A percentile compares a stretch with the other conserved stretches of the same genome.
Conservation (phyloP, 2,797 vertebrate genomes). For the Bovichtus diacanthus region DNA sequence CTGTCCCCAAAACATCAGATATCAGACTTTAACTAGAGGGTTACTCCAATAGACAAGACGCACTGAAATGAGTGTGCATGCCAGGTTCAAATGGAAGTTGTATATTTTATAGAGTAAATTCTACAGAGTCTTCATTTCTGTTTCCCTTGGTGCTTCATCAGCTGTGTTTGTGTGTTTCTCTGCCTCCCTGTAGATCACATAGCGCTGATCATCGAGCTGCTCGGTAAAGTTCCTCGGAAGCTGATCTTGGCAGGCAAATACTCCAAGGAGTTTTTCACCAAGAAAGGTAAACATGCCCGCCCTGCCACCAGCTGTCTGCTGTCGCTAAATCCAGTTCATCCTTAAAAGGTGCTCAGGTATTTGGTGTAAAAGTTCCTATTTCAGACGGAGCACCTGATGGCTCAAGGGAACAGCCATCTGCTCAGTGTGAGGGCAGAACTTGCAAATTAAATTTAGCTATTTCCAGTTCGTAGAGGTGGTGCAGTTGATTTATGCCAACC, state of each 20-base stretch:
- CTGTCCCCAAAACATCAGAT: too few relatives aligned
- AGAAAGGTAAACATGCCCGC: slow-evolving; percentile 91
- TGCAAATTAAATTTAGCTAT: slow-evolving; percentile 21
- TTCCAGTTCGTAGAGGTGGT: slow-evolving; percentile 1
- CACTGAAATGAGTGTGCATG: background rate
- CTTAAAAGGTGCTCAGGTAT: slow-evolving; percentile 30
- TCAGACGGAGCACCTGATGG: slow-evolving; percentile 12
- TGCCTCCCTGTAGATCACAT: slow-evolving; percentile 91
- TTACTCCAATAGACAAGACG: background rate
- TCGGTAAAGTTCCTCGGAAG: slow-evolving; percentile 97
- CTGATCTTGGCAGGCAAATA: slow-evolving; percentile 96
- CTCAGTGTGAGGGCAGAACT: slow-evolving; percentile 25
- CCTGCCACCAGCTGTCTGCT: slow-evolving; percentile 24
- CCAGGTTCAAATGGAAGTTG: background rate
- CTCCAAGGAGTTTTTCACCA: slow-evolving; percentile 99
- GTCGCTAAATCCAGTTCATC: slow-evolving; percentile 16
- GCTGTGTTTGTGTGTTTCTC: slow-evolving; percentile 24
- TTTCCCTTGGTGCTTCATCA: background rate
- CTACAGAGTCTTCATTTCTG: background rate
- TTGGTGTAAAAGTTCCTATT: slow-evolving; percentile 35
- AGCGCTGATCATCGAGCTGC: slow-evolving; percentile 96
- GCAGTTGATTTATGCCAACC: background rate
- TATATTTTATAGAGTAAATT: background rate
- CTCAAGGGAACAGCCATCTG: slow-evolving; percentile 59
- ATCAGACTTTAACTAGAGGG: background rate